A percentile compares a stretch with the other conserved stretches of the same genome.
phyloP scores from a whole-genome alignment of 2,797 vertebrate genomes.

The Telmatherina bonti region DNA sequence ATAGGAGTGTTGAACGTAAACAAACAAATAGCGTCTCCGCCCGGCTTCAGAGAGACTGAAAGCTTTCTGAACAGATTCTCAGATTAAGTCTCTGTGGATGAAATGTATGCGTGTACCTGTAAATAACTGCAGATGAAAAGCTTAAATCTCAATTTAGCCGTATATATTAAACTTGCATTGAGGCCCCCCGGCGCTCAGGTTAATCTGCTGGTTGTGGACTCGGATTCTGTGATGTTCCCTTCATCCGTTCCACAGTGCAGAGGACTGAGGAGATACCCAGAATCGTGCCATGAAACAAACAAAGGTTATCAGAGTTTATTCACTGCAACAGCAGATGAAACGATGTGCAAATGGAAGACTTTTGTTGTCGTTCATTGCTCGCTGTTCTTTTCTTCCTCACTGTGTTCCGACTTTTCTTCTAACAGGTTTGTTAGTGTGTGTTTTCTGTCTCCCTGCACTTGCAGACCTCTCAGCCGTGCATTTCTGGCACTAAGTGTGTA shows the following conservation, averaged over 20 bases:
- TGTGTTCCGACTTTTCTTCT: constrained; percentile 8
- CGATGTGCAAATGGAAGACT: constrained; percentile 31
- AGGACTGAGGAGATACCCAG: constrained; percentile 65
- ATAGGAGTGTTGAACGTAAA: constrained; percentile 24
- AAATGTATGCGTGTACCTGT: constrained; percentile 66
- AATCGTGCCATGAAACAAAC: constrained; percentile 54
- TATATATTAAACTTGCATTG: constrained; percentile 75
- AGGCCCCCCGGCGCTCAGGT: constrained; percentile 59
- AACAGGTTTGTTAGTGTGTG: neutral
- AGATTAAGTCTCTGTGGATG: constrained; percentile 68
- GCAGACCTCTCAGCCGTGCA: constrained; percentile 33
- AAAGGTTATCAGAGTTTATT: constrained; percentile 36
- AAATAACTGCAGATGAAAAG: constrained; percentile 78
- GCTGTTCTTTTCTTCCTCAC: neutral
- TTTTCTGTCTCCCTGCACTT: neutral
- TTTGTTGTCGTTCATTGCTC: constrained; percentile 21
- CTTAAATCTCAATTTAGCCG: constrained; percentile 74
- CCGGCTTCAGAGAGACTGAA: constrained; percentile 46
- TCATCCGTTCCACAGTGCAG: constrained; percentile 54
- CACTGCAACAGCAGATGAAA: constrained; percentile 38
- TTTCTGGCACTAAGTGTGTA: constrained; percentile 45
- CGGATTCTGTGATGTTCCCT: constrained; percentile 64
- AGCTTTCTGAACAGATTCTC: constrained; percentile 49
- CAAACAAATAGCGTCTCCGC: constrained; percentile 25
- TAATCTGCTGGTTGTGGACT: constrained; percentile 77